phyloP scores from a whole-genome alignment of 1,140 invertebrate genomes.

The Zaprionus ghesquierei region DNA sequence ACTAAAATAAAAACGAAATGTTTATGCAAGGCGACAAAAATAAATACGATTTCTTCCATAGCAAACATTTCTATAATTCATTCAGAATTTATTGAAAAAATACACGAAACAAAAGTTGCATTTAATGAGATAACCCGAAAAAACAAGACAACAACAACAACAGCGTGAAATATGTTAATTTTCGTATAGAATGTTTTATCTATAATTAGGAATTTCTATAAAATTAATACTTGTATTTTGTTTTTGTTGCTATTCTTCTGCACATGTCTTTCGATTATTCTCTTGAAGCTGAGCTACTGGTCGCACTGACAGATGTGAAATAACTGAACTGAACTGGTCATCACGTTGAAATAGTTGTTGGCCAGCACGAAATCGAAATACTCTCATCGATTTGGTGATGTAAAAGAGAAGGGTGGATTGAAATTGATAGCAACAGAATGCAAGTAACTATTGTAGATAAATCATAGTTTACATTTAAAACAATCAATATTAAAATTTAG shows the following conservation, averaged over 20 bases:
- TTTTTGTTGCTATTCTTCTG: background rate
- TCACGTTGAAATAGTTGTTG: background rate
- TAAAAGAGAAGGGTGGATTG: background rate
- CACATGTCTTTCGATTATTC: background rate
- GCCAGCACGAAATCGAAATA: background rate
- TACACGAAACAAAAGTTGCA: conserved; percentile 1
- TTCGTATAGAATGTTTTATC: conserved; percentile 1
- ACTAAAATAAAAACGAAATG: conserved; percentile 63
- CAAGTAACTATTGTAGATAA: background rate
- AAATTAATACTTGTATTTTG: conserved; percentile 7
- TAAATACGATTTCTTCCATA: conserved; percentile 63
- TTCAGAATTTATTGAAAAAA: background rate
- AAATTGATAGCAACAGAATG: background rate
- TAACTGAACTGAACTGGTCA: background rate
- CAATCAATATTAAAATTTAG: too few relatives aligned
- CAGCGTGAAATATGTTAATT: background rate
- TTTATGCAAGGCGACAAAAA: conserved; percentile 62
- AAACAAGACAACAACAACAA: background rate
- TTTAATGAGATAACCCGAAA: background rate
- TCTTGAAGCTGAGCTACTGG: background rate
- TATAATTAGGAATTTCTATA: background rate
- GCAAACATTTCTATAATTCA: conserved; percentile 4
- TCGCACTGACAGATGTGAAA: background rate
- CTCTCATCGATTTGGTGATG: background rate
- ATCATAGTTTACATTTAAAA: too few relatives aligned